A percentile compares a stretch with the other conserved stretches of the same genome.
These are phyloP conservation scores for Crypturellus tataupa DNA, from an alignment of 2,797 vertebrate genomes.

Conservation along the genomic window DNA sequence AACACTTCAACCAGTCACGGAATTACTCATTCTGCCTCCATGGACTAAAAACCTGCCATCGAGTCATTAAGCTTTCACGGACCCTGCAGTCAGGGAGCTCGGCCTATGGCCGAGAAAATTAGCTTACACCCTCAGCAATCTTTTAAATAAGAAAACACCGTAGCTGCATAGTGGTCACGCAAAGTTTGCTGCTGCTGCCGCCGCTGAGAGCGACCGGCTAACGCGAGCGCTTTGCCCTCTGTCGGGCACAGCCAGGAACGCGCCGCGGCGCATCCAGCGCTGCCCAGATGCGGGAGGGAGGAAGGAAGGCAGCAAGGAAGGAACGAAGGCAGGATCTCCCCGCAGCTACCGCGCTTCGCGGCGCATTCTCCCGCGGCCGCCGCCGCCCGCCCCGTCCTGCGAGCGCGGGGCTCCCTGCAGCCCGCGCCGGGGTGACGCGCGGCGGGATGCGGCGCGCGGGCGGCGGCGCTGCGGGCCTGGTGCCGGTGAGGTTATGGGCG, in stretches of 20 bases:
- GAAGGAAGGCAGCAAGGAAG: no score
- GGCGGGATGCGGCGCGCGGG: no score
- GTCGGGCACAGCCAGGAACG: not conserved
- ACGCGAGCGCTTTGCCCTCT: not conserved
- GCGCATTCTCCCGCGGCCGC: not conserved
- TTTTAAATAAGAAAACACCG: not conserved
- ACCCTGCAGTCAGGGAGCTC: not conserved
- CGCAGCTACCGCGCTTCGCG: fast-evolving
- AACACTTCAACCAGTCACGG: not conserved
- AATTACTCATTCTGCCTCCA: conserved; percentile 6
- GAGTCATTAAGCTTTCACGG: not conserved
- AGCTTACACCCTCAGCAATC: not conserved
- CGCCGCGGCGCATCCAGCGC: not conserved
- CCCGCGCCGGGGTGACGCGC: no score
- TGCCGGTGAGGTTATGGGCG: no score
- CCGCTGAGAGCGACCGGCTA: not conserved
- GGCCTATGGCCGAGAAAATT: not conserved
- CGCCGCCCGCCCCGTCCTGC: fast-evolving
- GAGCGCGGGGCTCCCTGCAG: no score
- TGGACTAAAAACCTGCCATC: not conserved
- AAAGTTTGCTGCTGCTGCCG: not conserved
- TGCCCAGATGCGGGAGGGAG: not conserved
- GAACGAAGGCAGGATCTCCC: no score
- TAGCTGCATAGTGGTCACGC: not conserved
- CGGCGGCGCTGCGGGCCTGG: no score